Evolutionary conservation across 2,113 vertebrate species (phyloP), one percentile per base, ranked within the genome.

Genomic region (Zeus faber): DNA sequence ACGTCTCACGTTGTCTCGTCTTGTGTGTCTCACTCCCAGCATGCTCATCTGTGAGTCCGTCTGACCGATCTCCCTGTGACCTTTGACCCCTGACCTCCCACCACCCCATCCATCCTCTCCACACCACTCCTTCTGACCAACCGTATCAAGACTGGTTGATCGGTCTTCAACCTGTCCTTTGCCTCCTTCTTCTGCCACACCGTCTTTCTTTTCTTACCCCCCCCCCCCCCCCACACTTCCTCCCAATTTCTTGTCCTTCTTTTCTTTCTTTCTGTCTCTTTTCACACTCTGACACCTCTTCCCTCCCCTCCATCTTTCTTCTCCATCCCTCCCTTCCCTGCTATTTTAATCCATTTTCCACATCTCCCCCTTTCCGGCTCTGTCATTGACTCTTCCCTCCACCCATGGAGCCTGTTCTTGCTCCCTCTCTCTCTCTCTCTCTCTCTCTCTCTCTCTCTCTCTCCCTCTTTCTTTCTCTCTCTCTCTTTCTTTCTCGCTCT

Each of bases 141-240:
- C 54, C 61, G 26, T 5, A 45, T 58, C 62, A 24, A 46, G 43
- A 58, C 60, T 49, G 76, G 57, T 68, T 55, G 75, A 65, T 65
- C 56, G 17, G 20, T 44, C 7, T 44, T 44, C 20, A 44, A 11
- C 20, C 41, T 44, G 10, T 44, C 8, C 21, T 10, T 4, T 37
- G 6, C 13, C 11, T 10, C 3, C 6, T 16, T 62, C 53, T 47
- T 48, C 55, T 59, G 54, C 56, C 54, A 16, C 6, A 54, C 54
- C 67, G 20, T 58, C 59, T 62, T 48, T 46, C 41, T 60, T 62
- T 16, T 17, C 66, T 51, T 70, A 56, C 24, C 59, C 43, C 5
- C 20, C 27, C 9, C 25, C 9, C 56, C 58, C 58, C 57, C 52
- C 20, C 5, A 58, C 54, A 65, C n/a, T n/a, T n/a, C n/a, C n/a